Base-by-base conservation (phyloP, 2,888 invertebrate species). In the Nemotelus nigrinus region DNA sequence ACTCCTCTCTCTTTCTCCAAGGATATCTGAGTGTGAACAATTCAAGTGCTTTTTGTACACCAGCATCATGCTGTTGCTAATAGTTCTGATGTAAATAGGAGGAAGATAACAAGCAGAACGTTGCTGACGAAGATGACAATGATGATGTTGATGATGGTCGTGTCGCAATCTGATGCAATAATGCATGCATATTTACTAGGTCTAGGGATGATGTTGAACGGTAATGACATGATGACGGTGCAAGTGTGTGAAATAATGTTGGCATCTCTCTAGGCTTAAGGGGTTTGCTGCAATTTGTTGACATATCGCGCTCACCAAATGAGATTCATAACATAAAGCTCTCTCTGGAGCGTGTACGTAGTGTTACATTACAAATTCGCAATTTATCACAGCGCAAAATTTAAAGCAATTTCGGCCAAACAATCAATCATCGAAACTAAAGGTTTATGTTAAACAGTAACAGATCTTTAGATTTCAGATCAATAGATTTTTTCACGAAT, bases 231-330 rank as follows among this genome's bases (percentile, higher is more conserved):
- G 60, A n/a, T n/a, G 60, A 60, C 60, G n/a, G 60, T 25, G 60
- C 41, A 41, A 60, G 41, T 60, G 41, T 60, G 60, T 60, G 60
- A 41, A 39, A 60, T 60, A 25, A 60, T 60, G 60, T 60, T 60
- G 60, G 25, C 60, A 39, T 10, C 41, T 60, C 41, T 60, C 60
- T 60, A 39, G 2, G 25, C 60, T 39, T 70, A 53, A 70, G 70
- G 53, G 70, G 70, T 70, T 8, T 43, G 53, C 70, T 55, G 53
- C 55, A 70, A 70, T 70, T 70, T 70, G 70, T 70, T 70, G 70
- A 70, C 55, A 55, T 43, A 70, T 55, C 70, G 55, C 55, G 70
- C 55, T 44, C 43, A 55, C 70, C 41, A 70, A 70, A 70, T 55
- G 53, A 53, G 70, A 44, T 70, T 70, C 55, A 55, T 70, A 7